Percentiles rank a stretch among this genome's conserved stretches.
Conservation (phyloP, 1,140 invertebrate genomes). For the Drosophila pseudoananassae region DNA sequence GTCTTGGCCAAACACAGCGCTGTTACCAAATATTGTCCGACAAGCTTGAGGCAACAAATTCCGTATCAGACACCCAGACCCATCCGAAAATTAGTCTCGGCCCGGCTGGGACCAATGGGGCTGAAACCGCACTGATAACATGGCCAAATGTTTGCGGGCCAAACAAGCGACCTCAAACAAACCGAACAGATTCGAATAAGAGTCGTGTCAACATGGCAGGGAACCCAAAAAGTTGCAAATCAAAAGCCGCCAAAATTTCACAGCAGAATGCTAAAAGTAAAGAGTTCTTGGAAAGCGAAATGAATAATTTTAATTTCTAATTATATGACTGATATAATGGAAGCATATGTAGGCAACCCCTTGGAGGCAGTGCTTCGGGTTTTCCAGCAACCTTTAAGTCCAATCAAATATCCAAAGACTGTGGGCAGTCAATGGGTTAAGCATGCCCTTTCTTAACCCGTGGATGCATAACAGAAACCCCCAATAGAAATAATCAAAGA, state of each 20-base stretch:
- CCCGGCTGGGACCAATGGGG: conserved; percentile 13
- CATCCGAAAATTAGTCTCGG: conserved; percentile 14
- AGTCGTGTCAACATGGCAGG: background rate
- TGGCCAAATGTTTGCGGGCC: conserved; percentile 17
- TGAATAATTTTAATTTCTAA: background rate
- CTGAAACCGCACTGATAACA: conserved; percentile 27
- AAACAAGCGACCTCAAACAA: conserved; percentile 4
- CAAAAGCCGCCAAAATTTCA: background rate
- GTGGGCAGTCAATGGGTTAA: conserved; percentile 40
- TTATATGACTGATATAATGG: too few species aligned
- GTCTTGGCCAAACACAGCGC: conserved; percentile 1
- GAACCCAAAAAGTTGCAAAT: background rate
- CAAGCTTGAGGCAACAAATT: background rate
- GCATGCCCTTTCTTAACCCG: background rate
- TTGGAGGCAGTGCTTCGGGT: background rate
- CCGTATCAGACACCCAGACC: conserved; percentile 13
- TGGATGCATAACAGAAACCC: conserved; percentile 13
- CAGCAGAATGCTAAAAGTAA: background rate
- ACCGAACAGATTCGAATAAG: background rate
- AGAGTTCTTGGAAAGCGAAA: background rate
- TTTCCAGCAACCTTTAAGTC: conserved; percentile 3
- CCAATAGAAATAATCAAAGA: conserved; percentile 1
- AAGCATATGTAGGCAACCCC: too few species aligned
- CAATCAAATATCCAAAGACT: conserved; percentile 8
- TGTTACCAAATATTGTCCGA: conserved; percentile 28